phyloP scores from a whole-genome alignment of 2,888 invertebrate species.

The Byasa hedistus region DNA sequence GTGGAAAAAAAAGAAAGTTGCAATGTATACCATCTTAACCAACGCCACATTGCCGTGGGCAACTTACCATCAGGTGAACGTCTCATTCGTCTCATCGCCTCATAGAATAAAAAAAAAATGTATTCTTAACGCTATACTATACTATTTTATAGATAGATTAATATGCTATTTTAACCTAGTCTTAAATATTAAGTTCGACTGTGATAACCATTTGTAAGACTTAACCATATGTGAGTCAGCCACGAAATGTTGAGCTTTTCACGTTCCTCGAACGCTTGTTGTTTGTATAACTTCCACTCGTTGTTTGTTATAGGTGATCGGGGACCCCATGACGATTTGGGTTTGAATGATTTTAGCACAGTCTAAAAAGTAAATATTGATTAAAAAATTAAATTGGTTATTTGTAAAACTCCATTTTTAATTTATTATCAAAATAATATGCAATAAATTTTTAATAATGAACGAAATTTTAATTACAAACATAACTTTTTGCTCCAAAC shows the following conservation, averaged over 20 bases:
- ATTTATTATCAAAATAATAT: background rate
- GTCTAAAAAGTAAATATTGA: slow-evolving; percentile 58
- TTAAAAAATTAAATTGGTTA: background rate
- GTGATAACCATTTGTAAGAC: slow-evolving; percentile 50
- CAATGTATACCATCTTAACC: no score
- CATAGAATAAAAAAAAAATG: no score
- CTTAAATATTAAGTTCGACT: slow-evolving; percentile 34
- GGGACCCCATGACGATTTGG: slow-evolving; percentile 83
- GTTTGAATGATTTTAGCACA: slow-evolving; percentile 57
- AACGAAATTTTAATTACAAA: no score
- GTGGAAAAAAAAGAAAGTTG: no score
- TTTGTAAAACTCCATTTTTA: background rate
- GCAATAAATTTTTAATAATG: no score
- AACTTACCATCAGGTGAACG: no score
- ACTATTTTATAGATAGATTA: background rate
- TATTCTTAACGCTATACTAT: no score
- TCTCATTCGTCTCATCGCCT: no score
- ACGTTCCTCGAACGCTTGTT: slow-evolving; percentile 56
- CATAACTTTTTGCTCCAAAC: no score
- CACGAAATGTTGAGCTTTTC: slow-evolving; percentile 39
- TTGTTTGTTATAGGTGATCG: slow-evolving; percentile 65
- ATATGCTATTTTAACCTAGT: background rate
- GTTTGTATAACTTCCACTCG: slow-evolving; percentile 80
- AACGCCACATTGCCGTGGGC: no score
- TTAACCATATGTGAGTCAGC: slow-evolving; percentile 49